Base-by-base conservation (phyloP, 2,113 vertebrate genomes). In the Pangasianodon gigas region DNA sequence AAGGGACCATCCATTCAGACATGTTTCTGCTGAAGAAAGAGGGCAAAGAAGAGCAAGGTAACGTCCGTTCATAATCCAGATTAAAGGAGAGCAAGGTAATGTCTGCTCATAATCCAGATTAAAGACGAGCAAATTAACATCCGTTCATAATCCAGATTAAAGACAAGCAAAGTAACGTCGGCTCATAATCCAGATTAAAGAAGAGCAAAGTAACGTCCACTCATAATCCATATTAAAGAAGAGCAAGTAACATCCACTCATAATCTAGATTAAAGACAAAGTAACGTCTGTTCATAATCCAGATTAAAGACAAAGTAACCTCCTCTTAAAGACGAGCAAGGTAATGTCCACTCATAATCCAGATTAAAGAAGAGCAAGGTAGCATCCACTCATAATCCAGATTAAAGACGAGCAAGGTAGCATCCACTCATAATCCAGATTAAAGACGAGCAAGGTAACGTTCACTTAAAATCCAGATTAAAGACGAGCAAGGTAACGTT, bases 21-120 rank as follows among this genome's bases (percentile, higher is more conserved):
- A 98, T 97, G 98, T 99, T 98, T 92, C 95, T 98, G 60, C 94
- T 99, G 92, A 98, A 95, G 93, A 84, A 93, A 6, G 97, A 97
- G 85, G 96, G 95, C 0, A 93, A 94, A 93, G 97, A 96, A 1
- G 95, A 93, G 54, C 96, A 97, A 96, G 97, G 97, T 97, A 92
- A 18, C 37, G 21, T 65, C 26, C 85, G 48, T 41, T 62, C 54
- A 56, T 77, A 56, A 54, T 44, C 65, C 54, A 24, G n/a, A 56
- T 56, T 56, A 93, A 94, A 93, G 96, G 96, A 1, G 94, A 92
- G 58, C 96, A 96, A 96, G 96, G 97, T 97, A 92, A 16, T n/a
- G 29, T 65, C 16, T 77, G 21, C 51, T 37, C 37, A 51, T 79
- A 56, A 54, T 46, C 46, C 67, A 32, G 3, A 54, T 81, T 54